These are phyloP conservation scores for Malthinus seriepunctatus DNA, from an alignment of 2,888 invertebrate species.

Conservation along the genomic window DNA sequence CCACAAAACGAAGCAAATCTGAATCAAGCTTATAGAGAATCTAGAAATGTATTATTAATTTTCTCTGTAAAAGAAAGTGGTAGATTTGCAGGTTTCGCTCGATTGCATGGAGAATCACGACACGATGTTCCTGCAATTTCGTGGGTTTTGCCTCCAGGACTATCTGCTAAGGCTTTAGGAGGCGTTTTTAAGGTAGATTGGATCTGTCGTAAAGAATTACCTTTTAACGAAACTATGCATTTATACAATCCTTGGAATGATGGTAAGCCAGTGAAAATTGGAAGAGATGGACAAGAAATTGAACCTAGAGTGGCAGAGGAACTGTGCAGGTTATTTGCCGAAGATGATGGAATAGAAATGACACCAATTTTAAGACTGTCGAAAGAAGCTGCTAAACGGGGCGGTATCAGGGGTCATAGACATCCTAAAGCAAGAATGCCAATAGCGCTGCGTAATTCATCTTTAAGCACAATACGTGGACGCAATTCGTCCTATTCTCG, in stretches of 20 bases:
- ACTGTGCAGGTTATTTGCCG: slow-evolving; percentile 89
- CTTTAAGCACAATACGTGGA: slow-evolving; percentile 58
- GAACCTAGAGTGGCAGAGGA: slow-evolving; percentile 95
- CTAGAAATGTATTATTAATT: slow-evolving; percentile 90
- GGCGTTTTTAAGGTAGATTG: slow-evolving; percentile 97
- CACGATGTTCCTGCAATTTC: slow-evolving; percentile 88
- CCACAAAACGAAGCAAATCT: slow-evolving; percentile 96
- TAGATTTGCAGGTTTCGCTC: slow-evolving; percentile 92
- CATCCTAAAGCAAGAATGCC: slow-evolving; percentile 55
- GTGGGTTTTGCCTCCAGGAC: slow-evolving; percentile 93
- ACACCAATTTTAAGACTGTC: slow-evolving; percentile 84
- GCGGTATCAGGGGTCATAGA: slow-evolving; percentile 48
- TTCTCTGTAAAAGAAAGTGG: slow-evolving; percentile 99
- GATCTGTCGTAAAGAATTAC: slow-evolving; percentile 93
- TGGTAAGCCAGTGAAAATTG: slow-evolving; percentile 97
- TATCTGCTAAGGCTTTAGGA: slow-evolving; percentile 89
- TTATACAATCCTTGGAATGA: slow-evolving; percentile 98
- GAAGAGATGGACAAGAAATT: slow-evolving; percentile 98
- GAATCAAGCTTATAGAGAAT: slow-evolving; percentile 91
- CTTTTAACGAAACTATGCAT: slow-evolving; percentile 90
- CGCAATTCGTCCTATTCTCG: slow-evolving; percentile 59
- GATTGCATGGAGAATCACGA: slow-evolving; percentile 85
- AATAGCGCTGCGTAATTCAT: slow-evolving; percentile 56
- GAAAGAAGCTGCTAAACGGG: slow-evolving; percentile 76
- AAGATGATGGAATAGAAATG: slow-evolving; percentile 90